Evolutionary conservation across 2,113 vertebrate species (phyloP), one percentile per base, ranked within the genome.

Genomic region (Plecturocebus donacophilus): DNA sequence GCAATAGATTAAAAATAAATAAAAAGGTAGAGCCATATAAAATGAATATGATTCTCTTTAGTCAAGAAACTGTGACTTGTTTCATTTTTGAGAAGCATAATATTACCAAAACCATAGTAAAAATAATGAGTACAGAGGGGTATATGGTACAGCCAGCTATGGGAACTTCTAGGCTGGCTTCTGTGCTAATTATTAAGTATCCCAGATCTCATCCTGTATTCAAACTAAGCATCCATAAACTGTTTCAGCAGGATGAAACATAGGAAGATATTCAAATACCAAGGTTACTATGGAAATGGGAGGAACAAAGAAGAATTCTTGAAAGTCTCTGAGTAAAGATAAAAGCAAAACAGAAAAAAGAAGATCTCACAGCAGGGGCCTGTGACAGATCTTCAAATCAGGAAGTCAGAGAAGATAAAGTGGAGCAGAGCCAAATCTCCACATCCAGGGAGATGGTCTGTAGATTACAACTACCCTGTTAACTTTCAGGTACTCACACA

Each of bases 261-360:
- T 38, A 97, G 71, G 87, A 94, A 92, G 52, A 95, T 95, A 96
- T 96, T 97, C 96, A 95, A 97, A 97, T 96, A 94, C 96, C 94
- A 89, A 90, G 97, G 96, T 96, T 95, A 96, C 94, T 97, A 95
- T 95, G 96, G 96, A 97, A 96, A 97, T 98, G 87, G 42, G 88
- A 96, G 92, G 96, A 97, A 97, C 92, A 98, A 98, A 97, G 88
- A 91, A 87, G 68, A 96, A 91, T 95, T 97, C 93, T 96, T 97
- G 90, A 95, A 98, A 97, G 96, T 96, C 87, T 97, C 95, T 92
- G 84, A 90, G 95, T 96, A 88, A 97, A 97, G 97, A 98, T 97
- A 96, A 98, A 97, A 98, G 95, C 52, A 97, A 94, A 94, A 96
- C 40, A 97, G 95, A 97, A 97, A 92, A 95, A 98, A 98, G 97